A percentile compares a stretch with the other conserved stretches of the same genome.
Evolutionary conservation across 2,888 invertebrate species (phyloP).

Genomic region (Thera obeliscata): DNA sequence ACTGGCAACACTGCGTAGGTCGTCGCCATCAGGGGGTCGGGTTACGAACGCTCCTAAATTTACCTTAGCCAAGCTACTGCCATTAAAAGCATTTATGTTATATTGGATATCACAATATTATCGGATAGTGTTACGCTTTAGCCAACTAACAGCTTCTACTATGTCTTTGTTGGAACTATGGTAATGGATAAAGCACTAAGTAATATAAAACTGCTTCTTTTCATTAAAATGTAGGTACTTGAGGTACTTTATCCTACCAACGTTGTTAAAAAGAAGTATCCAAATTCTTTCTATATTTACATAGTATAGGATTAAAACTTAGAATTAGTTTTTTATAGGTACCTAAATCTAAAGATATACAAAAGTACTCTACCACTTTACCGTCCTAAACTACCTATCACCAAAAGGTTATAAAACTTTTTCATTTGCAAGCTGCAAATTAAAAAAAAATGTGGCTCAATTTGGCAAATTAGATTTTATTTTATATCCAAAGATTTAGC

Average conservation of each 20-base stretch:
- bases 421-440: no score
- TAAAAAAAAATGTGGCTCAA: no score
- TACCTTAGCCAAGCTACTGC: constrained; percentile 77
- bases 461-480: background rate
- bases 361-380: no score
- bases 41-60: constrained; percentile 82
- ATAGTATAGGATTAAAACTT: no score
- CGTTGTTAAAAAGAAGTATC: background rate
- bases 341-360: no score
- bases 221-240: background rate
- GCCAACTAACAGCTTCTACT: constrained; percentile 38
- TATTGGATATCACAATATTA: constrained; percentile 78
- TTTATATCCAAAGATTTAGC: background rate
- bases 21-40: constrained; percentile 62
- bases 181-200: background rate
- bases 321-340: no score
- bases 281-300: background rate
- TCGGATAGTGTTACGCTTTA: constrained; percentile 60
- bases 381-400: no score
- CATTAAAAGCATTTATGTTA: constrained; percentile 82
- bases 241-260: background rate
- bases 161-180: constrained; percentile 32
- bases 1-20: constrained; percentile 67
- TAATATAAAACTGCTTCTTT: background rate
- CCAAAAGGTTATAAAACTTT: no score